A percentile compares a stretch with the other conserved stretches of the same genome.
phyloP scores from a whole-genome alignment of 2,888 invertebrate genomes.

The Asteroscopus sphinx region DNA sequence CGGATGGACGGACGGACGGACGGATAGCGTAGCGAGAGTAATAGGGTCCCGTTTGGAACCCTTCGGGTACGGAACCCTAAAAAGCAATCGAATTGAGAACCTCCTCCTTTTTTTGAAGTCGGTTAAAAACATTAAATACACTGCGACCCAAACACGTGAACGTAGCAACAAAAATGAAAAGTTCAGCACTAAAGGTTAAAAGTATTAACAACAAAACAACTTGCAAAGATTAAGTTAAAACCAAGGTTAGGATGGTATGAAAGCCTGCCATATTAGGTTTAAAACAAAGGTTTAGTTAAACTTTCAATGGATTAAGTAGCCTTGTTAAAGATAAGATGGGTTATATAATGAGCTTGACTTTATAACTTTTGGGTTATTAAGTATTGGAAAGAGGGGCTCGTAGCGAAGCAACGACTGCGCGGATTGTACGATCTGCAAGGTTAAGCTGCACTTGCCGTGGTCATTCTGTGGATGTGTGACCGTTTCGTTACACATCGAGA shows the following conservation, averaged over 20 bases:
- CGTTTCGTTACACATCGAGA: no score
- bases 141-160: neutral
- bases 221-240: conserved; percentile 13
- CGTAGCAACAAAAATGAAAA: conserved; percentile 11
- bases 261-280: conserved; percentile 30
- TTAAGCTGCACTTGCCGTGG: no score
- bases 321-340: neutral
- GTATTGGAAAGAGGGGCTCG: no score
- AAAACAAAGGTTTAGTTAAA: neutral
- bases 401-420: no score
- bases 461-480: no score
- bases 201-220: conserved; percentile 9
- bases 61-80: no score
- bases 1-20: no score
- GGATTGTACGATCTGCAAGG: no score
- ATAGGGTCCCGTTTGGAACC: no score
- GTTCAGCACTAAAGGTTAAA: conserved; percentile 25
- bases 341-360: neutral
- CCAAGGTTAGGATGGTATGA: conserved; percentile 33
- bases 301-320: neutral
- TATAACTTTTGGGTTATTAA: neutral
- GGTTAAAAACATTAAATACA: neutral
- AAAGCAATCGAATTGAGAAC: no score
- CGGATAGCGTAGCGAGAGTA: no score
- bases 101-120: no score